These are phyloP conservation scores for Brenthis hecate DNA, from an alignment of 2,888 invertebrate species.

Conservation along the genomic window DNA sequence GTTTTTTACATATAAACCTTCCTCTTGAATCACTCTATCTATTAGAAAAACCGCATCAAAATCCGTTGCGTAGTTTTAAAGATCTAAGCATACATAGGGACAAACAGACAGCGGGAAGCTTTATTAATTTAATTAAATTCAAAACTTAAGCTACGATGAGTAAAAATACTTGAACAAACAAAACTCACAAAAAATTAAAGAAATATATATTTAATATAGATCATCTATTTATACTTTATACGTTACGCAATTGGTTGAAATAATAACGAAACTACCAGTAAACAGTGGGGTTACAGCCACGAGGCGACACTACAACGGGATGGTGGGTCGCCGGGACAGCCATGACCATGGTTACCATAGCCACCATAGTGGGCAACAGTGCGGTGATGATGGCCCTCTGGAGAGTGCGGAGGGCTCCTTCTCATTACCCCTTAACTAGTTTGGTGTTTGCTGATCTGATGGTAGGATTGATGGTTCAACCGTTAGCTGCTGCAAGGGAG, in stretches of 20 bases:
- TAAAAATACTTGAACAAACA: no score
- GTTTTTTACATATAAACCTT: no score
- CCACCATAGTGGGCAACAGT: conserved; percentile 59
- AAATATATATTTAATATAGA: no score
- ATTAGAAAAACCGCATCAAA: no score
- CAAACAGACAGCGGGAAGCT: no score
- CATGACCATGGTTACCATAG: conserved; percentile 52
- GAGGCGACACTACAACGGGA: conserved; percentile 51
- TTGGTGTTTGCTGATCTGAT: conserved; percentile 85
- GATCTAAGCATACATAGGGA: no score
- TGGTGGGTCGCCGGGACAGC: conserved; percentile 54
- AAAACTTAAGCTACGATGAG: no score
- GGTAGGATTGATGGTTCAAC: conserved; percentile 80
- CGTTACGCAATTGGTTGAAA: neutral
- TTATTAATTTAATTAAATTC: no score
- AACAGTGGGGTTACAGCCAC: conserved; percentile 47
- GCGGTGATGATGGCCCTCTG: conserved; percentile 61
- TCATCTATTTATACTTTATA: no score
- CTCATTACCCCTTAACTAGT: conserved; percentile 86
- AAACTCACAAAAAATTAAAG: no score
- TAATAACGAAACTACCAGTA: conserved; percentile 21
- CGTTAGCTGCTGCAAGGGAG: conserved; percentile 81
- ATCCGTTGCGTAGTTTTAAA: no score
- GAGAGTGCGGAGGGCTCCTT: conserved; percentile 70
- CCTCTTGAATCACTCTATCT: no score